Conservation (phyloP, 1,140 invertebrate species). For the Holotrichia oblita region DNA sequence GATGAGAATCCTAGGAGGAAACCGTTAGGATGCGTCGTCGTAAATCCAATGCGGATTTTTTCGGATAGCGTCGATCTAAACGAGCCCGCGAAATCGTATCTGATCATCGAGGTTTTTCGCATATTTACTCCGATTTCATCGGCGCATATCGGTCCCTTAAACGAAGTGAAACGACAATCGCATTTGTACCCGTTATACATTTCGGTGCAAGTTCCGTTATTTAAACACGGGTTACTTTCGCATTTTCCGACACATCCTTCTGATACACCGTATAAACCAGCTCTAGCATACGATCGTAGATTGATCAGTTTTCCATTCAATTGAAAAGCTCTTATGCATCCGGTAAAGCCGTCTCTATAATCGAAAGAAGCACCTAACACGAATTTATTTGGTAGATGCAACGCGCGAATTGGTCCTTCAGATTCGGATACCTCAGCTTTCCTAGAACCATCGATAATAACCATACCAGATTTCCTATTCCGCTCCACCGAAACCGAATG, state of each 20-base stretch:
- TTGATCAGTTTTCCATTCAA: conserved; percentile 91
- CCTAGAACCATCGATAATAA: conserved; percentile 86
- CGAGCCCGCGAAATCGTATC: conserved; percentile 91
- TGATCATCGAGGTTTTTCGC: conserved; percentile 86
- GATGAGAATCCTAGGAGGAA: conserved; percentile 91
- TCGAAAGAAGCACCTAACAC: conserved; percentile 86
- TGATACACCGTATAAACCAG: conserved; percentile 77
- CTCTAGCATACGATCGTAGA: conserved; percentile 74
- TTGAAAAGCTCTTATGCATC: conserved; percentile 89
- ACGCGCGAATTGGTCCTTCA: conserved; percentile 80
- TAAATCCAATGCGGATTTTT: conserved; percentile 94
- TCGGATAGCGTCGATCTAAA: conserved; percentile 85
- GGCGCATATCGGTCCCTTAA: conserved; percentile 97
- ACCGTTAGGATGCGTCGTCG: conserved; percentile 94
- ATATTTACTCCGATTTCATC: conserved; percentile 98
- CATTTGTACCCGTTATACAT: conserved; percentile 92
- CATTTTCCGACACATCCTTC: conserved; percentile 93
- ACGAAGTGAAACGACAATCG: conserved; percentile 97
- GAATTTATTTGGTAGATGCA: conserved; percentile 85
- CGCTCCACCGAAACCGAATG: conserved; percentile 95
- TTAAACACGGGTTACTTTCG: conserved; percentile 90
- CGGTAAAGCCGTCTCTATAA: conserved; percentile 92
- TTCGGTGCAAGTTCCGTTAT: conserved; percentile 95
- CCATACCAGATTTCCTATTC: conserved; percentile 86
- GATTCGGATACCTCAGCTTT: conserved; percentile 87